Conservation (phyloP, 2,113 vertebrate genomes). For the Vimba vimba region DNA sequence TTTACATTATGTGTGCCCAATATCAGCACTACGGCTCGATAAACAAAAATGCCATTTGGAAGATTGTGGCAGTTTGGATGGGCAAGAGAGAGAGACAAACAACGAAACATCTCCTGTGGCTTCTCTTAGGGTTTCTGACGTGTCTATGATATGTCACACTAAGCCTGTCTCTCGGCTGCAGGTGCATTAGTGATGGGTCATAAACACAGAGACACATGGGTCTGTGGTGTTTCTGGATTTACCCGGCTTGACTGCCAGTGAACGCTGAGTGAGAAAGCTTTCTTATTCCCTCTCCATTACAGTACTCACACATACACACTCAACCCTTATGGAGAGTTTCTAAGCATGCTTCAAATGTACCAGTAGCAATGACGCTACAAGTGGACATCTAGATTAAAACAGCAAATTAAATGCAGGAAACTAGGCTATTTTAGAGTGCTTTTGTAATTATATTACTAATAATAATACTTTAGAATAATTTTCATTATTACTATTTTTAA, state of each 20-base stretch:
- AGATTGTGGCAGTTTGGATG: conserved; percentile 36
- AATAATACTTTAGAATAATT: too few relatives aligned
- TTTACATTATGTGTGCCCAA: conserved; percentile 51
- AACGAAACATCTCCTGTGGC: background rate
- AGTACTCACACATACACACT: background rate
- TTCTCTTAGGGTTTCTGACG: conserved; percentile 4
- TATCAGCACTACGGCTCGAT: conserved; percentile 43
- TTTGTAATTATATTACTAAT: too few relatives aligned
- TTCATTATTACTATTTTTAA: too few relatives aligned
- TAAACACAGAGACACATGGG: conserved; percentile 47
- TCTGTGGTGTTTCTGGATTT: conserved; percentile 51
- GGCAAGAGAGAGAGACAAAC: background rate
- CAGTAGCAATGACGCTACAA: background rate
- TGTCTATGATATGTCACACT: conserved; percentile 4
- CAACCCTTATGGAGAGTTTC: background rate
- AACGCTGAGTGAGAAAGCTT: conserved; percentile 32
- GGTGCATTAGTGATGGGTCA: conserved; percentile 62
- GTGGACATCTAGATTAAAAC: background rate
- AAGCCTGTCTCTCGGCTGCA: conserved; percentile 40
- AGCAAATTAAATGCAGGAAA: background rate
- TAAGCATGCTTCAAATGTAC: background rate
- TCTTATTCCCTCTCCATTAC: conserved; percentile 4
- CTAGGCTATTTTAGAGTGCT: too few relatives aligned
- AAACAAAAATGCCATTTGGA: conserved; percentile 49
- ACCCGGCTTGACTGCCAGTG: conserved; percentile 51